phyloP scores from a whole-genome alignment of 2,888 invertebrate species.

The Apamea sordens region DNA sequence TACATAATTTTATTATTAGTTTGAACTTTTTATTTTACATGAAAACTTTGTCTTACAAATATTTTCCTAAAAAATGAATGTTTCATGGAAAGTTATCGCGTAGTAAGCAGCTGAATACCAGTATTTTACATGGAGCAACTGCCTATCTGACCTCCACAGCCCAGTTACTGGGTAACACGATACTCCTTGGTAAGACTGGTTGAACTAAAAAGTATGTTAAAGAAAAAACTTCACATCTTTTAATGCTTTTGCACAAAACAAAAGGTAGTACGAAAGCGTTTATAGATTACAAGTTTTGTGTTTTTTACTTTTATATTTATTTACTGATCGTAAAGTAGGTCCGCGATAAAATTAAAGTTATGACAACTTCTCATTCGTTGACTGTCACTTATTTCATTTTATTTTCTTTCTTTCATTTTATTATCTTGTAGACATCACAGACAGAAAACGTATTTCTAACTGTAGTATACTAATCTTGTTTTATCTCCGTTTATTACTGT shows the following conservation, averaged over 20 bases:
- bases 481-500: background rate
- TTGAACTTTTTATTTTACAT: background rate
- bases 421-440: background rate
- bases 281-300: background rate
- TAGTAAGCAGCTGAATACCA: too few relatives aligned
- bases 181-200: too few relatives aligned
- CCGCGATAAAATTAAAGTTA: constrained; percentile 1
- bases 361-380: background rate
- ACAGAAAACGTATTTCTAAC: background rate
- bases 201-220: background rate
- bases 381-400: constrained; percentile 1
- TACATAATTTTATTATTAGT: background rate
- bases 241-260: background rate
- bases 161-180: too few relatives aligned
- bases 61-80: background rate
- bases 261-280: background rate
- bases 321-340: background rate
- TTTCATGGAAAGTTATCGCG: background rate
- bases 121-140: too few relatives aligned
- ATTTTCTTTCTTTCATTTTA: background rate
- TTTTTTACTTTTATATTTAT: background rate
- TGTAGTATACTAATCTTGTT: background rate
- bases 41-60: background rate
- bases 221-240: background rate
- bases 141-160: too few relatives aligned